These are phyloP conservation scores for Babyrousa celebensis DNA, from an alignment of 2,797 vertebrate genomes.

Conservation along the genomic window DNA sequence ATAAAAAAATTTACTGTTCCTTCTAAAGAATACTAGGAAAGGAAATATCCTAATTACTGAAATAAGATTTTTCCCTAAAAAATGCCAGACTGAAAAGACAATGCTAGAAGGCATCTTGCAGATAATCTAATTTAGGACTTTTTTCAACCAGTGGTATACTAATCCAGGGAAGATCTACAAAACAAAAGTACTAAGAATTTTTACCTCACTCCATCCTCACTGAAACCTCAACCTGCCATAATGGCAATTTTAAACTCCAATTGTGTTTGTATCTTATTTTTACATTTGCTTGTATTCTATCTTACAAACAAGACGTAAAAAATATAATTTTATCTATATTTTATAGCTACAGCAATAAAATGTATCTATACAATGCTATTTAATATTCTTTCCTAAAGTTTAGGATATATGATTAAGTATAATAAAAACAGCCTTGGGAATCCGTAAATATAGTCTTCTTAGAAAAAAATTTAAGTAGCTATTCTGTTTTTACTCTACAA, in stretches of 20 bases:
- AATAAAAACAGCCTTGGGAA: neutral
- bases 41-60: neutral
- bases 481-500: neutral
- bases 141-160: neutral
- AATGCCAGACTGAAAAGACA: conserved; percentile 3
- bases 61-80: conserved; percentile 39
- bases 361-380: neutral
- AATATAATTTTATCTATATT: neutral
- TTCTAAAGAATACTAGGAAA: neutral
- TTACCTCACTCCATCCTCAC: neutral
- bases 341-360: conserved; percentile 58
- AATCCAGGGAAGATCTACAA: neutral
- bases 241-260: neutral
- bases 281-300: neutral
- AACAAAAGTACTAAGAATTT: conserved; percentile 1
- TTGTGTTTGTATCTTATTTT: neutral
- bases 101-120: neutral
- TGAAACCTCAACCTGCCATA: neutral
- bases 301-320: neutral
- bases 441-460: neutral
- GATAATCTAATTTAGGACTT: neutral
- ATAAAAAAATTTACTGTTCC: neutral
- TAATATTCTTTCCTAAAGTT: neutral
- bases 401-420: neutral
- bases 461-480: neutral